phyloP scores from a whole-genome alignment of 2,888 invertebrate genomes.

The Germaria angustata region DNA sequence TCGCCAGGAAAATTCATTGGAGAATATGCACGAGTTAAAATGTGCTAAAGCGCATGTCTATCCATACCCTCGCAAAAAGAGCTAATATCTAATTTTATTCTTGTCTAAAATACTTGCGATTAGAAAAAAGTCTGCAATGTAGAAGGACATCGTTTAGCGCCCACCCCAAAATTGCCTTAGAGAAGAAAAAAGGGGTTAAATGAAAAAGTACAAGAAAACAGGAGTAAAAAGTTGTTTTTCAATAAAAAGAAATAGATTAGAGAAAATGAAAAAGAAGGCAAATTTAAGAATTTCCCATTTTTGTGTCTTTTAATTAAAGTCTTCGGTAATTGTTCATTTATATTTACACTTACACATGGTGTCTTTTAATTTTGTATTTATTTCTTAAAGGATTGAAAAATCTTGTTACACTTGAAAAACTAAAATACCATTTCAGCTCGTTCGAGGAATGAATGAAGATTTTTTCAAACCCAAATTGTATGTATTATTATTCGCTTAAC shows the following conservation, averaged over 20 bases:
- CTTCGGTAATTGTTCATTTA: neutral
- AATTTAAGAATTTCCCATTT: neutral
- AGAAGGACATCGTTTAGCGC: neutral
- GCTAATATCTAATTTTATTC: neutral
- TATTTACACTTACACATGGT: too few species aligned
- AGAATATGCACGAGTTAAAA: neutral
- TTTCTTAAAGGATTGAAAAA: too few species aligned
- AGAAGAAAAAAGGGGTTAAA: slow-evolving; percentile 40
- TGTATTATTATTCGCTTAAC: too few species aligned
- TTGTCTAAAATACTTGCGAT: slow-evolving; percentile 12
- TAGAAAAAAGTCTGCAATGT: slow-evolving; percentile 35
- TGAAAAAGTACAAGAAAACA: neutral
- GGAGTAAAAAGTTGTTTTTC: neutral
- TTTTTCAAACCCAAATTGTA: too few species aligned
- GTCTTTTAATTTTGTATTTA: too few species aligned
- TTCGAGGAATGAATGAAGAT: too few species aligned
- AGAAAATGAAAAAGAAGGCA: neutral
- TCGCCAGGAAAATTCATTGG: neutral
- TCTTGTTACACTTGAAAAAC: too few species aligned
- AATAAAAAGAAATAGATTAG: neutral
- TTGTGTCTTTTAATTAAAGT: neutral
- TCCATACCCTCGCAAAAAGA: neutral
- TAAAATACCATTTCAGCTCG: too few species aligned
- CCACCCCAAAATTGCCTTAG: neutral
- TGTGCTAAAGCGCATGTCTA: slow-evolving; percentile 36